phyloP scores from a whole-genome alignment of 2,797 vertebrate genomes.

The Malacoraja senta region DNA sequence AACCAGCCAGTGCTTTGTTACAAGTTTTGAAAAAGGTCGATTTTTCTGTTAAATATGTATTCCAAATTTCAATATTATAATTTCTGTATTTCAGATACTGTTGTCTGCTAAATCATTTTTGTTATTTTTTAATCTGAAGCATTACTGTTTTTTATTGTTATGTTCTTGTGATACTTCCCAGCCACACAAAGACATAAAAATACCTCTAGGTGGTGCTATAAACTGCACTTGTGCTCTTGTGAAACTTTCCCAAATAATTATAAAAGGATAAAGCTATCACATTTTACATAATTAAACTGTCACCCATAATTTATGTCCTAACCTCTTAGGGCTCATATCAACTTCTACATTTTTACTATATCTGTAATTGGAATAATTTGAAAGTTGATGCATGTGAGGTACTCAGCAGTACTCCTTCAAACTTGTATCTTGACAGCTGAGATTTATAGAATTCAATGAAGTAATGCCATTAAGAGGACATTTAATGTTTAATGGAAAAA shows the following conservation, averaged over 20 bases:
- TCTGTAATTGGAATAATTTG: background rate
- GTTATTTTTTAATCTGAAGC: background rate
- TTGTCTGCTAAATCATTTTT: background rate
- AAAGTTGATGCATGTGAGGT: background rate
- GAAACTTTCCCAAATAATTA: background rate
- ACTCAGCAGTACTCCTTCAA: background rate
- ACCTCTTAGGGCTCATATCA: background rate
- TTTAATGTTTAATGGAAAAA: background rate
- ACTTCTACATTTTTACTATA: background rate
- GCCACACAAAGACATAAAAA: background rate
- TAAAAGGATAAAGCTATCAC: background rate
- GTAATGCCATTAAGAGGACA: background rate
- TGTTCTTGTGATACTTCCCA: background rate
- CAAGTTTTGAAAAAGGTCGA: background rate
- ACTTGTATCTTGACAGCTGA: background rate
- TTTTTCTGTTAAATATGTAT: background rate
- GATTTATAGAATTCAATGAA: background rate
- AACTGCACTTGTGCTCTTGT: background rate
- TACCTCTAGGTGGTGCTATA: slow-evolving; percentile 27
- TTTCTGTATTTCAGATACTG: background rate
- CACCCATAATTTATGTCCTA: background rate
- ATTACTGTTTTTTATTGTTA: background rate
- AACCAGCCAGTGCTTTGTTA: background rate
- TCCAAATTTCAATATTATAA: background rate
- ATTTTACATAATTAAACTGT: background rate